phyloP scores from a whole-genome alignment of 1,140 invertebrate genomes.

The Penaeus indicus region DNA sequence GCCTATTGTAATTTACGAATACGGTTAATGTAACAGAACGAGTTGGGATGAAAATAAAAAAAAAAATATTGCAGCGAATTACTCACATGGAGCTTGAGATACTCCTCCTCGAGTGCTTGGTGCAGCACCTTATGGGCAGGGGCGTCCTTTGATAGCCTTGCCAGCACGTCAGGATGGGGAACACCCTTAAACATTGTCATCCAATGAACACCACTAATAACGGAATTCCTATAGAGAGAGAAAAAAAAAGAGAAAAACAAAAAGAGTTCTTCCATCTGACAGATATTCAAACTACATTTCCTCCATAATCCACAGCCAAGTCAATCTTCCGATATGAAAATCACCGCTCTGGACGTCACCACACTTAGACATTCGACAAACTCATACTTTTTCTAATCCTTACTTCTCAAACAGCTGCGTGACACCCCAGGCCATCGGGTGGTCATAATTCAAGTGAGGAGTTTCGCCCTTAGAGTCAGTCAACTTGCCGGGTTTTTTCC shows the following conservation, averaged over 20 bases:
- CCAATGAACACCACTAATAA: conserved; percentile 38
- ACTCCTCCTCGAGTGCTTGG: neutral
- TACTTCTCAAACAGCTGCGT: conserved; percentile 45
- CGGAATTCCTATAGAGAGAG: conserved; percentile 3
- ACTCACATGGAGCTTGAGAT: conserved; percentile 27
- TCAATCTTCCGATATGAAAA: too few relatives aligned
- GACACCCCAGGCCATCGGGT: conserved; percentile 36
- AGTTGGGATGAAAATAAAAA: neutral
- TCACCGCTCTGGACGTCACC: too few relatives aligned
- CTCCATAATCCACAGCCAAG: neutral
- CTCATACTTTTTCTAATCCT: neutral
- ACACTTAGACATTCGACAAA: too few relatives aligned
- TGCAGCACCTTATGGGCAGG: conserved; percentile 27
- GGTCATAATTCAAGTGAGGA: conserved; percentile 35
- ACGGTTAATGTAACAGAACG: neutral
- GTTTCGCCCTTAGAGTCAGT: neutral
- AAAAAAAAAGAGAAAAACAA: neutral
- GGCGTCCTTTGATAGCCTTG: neutral
- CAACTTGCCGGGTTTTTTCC: conserved; percentile 13
- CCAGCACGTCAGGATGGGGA: conserved; percentile 27
- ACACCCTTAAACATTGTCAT: conserved; percentile 30
- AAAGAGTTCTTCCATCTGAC: neutral
- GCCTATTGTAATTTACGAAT: neutral
- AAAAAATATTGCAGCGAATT: neutral
- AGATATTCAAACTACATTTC: neutral